Conservation (phyloP, 2,797 vertebrate genomes). For the Thamnophis elegans region DNA sequence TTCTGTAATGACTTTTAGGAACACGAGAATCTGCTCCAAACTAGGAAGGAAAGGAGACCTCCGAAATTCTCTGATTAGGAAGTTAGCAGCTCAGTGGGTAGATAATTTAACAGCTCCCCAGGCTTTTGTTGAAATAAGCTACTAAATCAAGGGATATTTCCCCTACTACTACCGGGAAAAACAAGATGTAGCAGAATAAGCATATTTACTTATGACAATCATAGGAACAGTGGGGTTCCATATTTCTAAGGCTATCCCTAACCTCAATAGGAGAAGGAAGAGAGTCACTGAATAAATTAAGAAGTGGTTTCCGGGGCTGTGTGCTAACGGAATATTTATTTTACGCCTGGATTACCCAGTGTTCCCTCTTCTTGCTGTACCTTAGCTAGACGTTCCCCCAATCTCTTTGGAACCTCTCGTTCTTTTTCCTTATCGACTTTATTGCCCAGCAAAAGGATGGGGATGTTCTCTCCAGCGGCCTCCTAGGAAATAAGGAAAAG, state of each 20-base stretch:
- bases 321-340: background rate
- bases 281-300: background rate
- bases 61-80: background rate
- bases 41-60: background rate
- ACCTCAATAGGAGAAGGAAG: background rate
- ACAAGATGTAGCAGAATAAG: background rate
- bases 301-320: background rate
- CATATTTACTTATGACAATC: background rate
- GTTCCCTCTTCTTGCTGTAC: constrained; percentile 72
- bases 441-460: constrained; percentile 88
- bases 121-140: background rate
- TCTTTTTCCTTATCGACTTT: constrained; percentile 85
- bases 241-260: background rate
- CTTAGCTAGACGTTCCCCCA: constrained; percentile 86
- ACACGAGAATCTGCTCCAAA: background rate
- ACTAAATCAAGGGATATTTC: background rate
- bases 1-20: background rate
- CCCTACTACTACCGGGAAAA: background rate
- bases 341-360: background rate
- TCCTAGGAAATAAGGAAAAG: constrained; percentile 74
- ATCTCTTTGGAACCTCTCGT: constrained; percentile 76
- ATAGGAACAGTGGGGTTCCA: background rate
- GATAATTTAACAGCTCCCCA: background rate
- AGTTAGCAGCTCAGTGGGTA: background rate
- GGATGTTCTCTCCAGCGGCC: constrained; percentile 79